Evolutionary conservation across 2,888 invertebrate species (phyloP).

Genomic region (Allygus modestus): DNA sequence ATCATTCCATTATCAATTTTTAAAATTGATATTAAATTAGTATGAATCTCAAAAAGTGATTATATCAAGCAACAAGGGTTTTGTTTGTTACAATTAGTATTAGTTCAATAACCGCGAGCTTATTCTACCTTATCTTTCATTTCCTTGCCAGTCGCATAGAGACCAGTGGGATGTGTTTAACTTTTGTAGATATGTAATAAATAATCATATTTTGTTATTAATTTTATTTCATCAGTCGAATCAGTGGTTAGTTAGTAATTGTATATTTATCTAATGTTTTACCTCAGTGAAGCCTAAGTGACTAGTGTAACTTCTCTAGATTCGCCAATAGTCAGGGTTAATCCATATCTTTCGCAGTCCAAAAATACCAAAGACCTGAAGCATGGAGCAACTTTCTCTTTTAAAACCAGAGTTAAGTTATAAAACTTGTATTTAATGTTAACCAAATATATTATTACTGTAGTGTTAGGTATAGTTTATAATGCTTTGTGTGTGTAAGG

Average conservation of each 20-base stretch:
- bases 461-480: slow-evolving; percentile 61
- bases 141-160: slow-evolving; percentile 37
- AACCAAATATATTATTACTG: slow-evolving; percentile 69
- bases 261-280: slow-evolving; percentile 50
- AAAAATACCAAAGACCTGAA: slow-evolving; percentile 58
- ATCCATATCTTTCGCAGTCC: slow-evolving; percentile 56
- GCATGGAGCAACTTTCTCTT: slow-evolving; percentile 56
- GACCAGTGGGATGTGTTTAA: slow-evolving; percentile 20
- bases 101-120: slow-evolving; percentile 1
- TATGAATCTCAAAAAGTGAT: slow-evolving; percentile 48
- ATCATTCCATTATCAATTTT: slow-evolving; percentile 26
- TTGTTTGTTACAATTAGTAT: background rate
- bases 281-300: slow-evolving; percentile 55
- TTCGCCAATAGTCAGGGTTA: slow-evolving; percentile 55
- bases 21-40: slow-evolving; percentile 3
- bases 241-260: slow-evolving; percentile 43
- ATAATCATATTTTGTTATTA: slow-evolving; percentile 59
- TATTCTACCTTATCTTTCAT: slow-evolving; percentile 18
- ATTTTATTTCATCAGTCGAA: slow-evolving; percentile 55
- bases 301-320: slow-evolving; percentile 50
- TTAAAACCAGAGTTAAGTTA: slow-evolving; percentile 55
- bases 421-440: slow-evolving; percentile 69
- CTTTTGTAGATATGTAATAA: slow-evolving; percentile 48
- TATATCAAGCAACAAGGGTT: background rate
- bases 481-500: slow-evolving; percentile 66